These are phyloP conservation scores for Dasysyrphus albostriatus DNA, from an alignment of 2,888 invertebrate genomes.

Conservation along the genomic window DNA sequence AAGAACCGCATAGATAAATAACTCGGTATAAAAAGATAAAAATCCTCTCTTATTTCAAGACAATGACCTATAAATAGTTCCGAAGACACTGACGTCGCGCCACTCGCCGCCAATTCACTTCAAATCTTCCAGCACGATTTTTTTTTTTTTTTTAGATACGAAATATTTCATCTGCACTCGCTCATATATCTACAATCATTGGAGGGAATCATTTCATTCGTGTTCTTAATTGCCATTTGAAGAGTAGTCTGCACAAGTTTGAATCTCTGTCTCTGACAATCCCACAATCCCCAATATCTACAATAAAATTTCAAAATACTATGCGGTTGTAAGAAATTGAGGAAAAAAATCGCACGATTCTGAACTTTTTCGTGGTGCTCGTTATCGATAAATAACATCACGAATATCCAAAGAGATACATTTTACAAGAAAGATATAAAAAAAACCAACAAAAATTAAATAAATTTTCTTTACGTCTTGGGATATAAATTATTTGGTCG, in stretches of 20 bases:
- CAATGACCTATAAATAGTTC: slow-evolving; percentile 33
- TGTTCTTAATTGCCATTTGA: slow-evolving; percentile 65
- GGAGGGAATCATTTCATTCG: slow-evolving; percentile 51
- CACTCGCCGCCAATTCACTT: slow-evolving; percentile 22
- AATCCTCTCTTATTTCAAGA: slow-evolving; percentile 15
- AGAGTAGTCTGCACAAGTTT: neutral
- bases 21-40: slow-evolving; percentile 25
- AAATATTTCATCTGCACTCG: slow-evolving; percentile 29
- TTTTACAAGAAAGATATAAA: slow-evolving; percentile 29
- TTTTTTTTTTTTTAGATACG: neutral
- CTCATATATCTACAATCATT: slow-evolving; percentile 1
- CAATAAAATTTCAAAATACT: slow-evolving; percentile 13
- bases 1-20: neutral
- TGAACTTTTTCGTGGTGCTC: slow-evolving; percentile 53
- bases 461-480: slow-evolving; percentile 29
- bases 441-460: slow-evolving; percentile 12
- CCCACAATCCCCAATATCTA: neutral
- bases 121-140: slow-evolving; percentile 18
- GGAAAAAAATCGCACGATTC: slow-evolving; percentile 50
- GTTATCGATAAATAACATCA: slow-evolving; percentile 72
- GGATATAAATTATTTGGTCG: slow-evolving; percentile 61
- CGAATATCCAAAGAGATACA: slow-evolving; percentile 46
- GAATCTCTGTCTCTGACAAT: slow-evolving; percentile 42
- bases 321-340: neutral
- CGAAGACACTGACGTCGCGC: too few relatives aligned